These are phyloP conservation scores for Eumerus sabulonum DNA, from an alignment of 2,888 invertebrate species.

Conservation along the genomic window DNA sequence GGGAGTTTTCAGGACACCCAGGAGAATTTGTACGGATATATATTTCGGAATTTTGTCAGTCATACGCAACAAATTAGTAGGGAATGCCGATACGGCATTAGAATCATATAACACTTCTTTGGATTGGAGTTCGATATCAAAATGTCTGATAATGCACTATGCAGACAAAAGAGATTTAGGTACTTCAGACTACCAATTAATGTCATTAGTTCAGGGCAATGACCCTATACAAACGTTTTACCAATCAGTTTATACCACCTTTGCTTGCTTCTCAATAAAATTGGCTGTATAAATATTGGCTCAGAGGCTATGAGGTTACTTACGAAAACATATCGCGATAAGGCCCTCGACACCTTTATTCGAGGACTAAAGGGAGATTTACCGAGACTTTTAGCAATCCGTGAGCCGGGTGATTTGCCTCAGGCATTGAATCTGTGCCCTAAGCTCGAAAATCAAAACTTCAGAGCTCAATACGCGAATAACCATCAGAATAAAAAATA, in stretches of 20 bases:
- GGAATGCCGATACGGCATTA: conserved; percentile 41
- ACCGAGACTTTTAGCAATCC: conserved; percentile 61
- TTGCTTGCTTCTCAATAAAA: conserved; percentile 56
- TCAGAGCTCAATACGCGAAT: conserved; percentile 12
- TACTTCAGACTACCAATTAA: conserved; percentile 57
- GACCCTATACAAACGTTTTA: conserved; percentile 38
- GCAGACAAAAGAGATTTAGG: conserved; percentile 50
- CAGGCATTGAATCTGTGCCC: conserved; percentile 53
- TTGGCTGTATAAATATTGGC: conserved; percentile 50
- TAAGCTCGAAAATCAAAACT: conserved; percentile 53
- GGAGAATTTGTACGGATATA: conserved; percentile 37
- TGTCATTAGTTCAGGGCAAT: conserved; percentile 35
- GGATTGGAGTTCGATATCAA: conserved; percentile 41
- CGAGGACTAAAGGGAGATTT: conserved; percentile 63
- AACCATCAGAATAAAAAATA: too few species aligned
- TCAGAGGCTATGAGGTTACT: conserved; percentile 33
- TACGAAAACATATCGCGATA: conserved; percentile 55
- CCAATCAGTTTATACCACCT: conserved; percentile 52
- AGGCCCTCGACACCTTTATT: conserved; percentile 64
- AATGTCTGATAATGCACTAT: conserved; percentile 47
- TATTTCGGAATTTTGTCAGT: conserved; percentile 55
- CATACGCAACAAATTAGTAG: conserved; percentile 53
- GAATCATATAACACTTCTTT: conserved; percentile 55
- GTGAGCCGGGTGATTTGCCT: conserved; percentile 56
- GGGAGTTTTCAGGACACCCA: conserved; percentile 34